Base-by-base conservation (phyloP, 2,888 invertebrate species). In the Sisyra nigra region DNA sequence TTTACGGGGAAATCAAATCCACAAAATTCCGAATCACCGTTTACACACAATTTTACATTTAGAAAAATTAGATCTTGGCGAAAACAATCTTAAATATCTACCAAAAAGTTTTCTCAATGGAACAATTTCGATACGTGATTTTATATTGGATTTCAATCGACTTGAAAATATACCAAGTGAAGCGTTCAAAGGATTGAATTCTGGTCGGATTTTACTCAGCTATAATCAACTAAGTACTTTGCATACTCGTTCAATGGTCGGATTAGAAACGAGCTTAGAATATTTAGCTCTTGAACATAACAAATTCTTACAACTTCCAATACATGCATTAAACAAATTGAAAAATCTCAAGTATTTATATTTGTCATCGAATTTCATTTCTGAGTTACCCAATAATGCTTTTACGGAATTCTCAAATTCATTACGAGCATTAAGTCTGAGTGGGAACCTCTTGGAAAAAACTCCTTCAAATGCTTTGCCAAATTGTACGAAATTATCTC, bases 261-360 rank as follows among this genome's bases (percentile, higher is more conserved):
- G 83, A 2, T 63, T 87, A 15, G 76, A 78, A 50, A 74, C 80
- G 49, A 73, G 74, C 11, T 61, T 89, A 44, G 87, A 88, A 57
- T 84, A 85, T 57, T 63, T 88, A 49, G 87, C 88, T 62, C 63
- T 88, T 51, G 87, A 88, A 54, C 78, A 84, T 57, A 89, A 89
- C 59, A 72, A 74, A 54, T 66, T 88, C 50, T 68, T 69, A 30
- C 64, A 67, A 41, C 71, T 88, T 51, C 87, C 88, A 3, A 14
- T 15, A 15, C 68, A 66, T 46, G 83, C 84, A 32, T 63, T 88
- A 45, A 72, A 71, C 48, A 69, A 70, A 47, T 66, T 87, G 47
- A 71, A 66, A 50, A 72, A 74, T 47, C 66, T 89, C 39, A 79
- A 84, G 53, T 87, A 85, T 63, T 69, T 89, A 46, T 88, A 87